Evolutionary conservation across 2,113 vertebrate genomes (phyloP).

Genomic region (Athene cunicularia): DNA sequence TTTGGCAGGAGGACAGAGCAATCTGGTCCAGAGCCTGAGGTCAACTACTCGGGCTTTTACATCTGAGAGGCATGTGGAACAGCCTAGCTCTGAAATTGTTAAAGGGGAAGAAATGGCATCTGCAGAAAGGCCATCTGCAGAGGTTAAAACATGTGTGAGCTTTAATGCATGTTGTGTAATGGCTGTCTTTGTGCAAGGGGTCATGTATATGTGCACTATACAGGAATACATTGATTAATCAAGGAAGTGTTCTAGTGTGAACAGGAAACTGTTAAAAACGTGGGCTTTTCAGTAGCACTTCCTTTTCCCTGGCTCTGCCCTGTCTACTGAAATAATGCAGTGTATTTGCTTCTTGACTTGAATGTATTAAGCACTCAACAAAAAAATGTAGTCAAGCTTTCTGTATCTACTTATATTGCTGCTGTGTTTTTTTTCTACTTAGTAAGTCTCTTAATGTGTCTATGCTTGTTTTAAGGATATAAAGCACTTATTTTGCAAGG

Average conservation of each 20-base stretch:
- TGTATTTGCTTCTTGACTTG: neutral
- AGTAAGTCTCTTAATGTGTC: neutral
- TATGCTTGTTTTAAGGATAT: neutral
- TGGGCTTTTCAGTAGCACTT: neutral
- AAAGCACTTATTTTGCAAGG: neutral
- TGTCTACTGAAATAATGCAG: neutral
- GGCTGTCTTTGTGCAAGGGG: accelerated
- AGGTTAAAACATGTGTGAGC: neutral
- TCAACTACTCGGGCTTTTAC: neutral
- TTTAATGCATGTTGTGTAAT: neutral
- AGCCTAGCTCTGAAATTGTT: neutral
- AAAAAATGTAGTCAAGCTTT: neutral
- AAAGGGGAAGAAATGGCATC: neutral
- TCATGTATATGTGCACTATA: neutral
- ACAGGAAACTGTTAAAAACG: neutral
- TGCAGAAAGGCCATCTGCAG: neutral
- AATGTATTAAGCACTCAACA: neutral
- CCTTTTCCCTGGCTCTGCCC: neutral
- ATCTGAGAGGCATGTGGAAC: neutral
- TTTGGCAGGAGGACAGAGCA: neutral
- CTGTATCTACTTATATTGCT: neutral
- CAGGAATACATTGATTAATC: neutral
- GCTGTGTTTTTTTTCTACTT: neutral
- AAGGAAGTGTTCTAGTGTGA: neutral
- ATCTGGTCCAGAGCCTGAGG: neutral